A percentile compares a stretch with the other conserved stretches of the same genome.
Evolutionary conservation across 2,113 vertebrate genomes (phyloP).

Genomic region (Dicaeum eximium): DNA sequence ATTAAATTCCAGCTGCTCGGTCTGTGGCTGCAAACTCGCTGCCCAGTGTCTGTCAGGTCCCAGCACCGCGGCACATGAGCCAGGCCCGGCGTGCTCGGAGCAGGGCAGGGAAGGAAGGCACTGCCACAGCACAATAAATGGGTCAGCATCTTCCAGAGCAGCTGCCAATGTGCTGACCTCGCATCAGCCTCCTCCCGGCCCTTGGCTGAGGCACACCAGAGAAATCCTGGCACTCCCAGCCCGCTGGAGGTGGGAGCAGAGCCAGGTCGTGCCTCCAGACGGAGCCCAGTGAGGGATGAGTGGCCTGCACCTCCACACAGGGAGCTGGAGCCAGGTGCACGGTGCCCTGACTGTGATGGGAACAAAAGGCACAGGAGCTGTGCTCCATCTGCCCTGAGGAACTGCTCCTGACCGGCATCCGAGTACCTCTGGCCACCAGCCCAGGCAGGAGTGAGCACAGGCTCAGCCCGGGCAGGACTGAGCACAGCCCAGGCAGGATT

Average conservation of each 20-base stretch:
- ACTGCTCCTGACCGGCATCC: not conserved
- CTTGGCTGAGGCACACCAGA: not conserved
- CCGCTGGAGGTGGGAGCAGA: not conserved
- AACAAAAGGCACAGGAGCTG: not conserved
- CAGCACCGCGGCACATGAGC: rapidly evolving
- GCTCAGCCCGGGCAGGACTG: not conserved
- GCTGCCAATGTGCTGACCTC: not conserved
- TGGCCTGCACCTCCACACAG: not conserved
- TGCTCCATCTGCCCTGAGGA: not conserved
- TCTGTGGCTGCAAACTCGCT: not conserved
- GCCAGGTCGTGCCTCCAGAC: not conserved
- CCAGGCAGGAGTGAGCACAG: not conserved
- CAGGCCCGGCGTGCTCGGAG: not conserved
- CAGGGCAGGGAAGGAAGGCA: not conserved
- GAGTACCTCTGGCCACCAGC: not conserved
- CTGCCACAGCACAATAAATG: not conserved
- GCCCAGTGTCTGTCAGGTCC: rapidly evolving
- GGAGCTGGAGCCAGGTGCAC: not conserved
- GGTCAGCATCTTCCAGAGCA: not conserved
- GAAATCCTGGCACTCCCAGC: not conserved
- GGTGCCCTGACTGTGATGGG: not conserved
- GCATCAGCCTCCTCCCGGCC: not conserved
- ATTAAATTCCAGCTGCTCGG: slow-evolving; percentile 52
- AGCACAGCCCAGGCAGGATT: not conserved
- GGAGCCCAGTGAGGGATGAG: rapidly evolving